Base-by-base conservation (phyloP, 2,888 invertebrate species). In the Sphecodes monilicornis region DNA sequence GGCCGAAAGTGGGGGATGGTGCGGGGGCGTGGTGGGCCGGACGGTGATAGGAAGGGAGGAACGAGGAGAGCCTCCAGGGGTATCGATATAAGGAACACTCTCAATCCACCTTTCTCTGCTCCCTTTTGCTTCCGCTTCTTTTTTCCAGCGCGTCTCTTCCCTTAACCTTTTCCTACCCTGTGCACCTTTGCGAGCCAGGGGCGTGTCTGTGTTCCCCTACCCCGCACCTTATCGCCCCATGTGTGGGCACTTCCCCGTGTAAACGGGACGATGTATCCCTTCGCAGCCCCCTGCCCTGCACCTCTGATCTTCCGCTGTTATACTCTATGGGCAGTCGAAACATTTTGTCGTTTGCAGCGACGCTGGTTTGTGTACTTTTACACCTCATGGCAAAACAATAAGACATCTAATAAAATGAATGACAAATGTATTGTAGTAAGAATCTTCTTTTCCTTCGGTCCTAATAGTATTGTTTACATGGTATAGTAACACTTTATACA, bases 131-230 rank as follows among this genome's bases (percentile, higher is more conserved):
- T 81, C 71, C 32, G 36, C 70, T 74, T 50, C 70, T 68, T 77
- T 64, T 75, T 85, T 66, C 86, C 68, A 57, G 57, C 29, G 87
- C 82, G 86, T 89, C 73, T 66, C 73, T 73, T 73, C 69, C 46
- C 74, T 57, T 68, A 64, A 66, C 78, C 29, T 76, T 86, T 80
- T 70, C 85, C 81, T 54, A 70, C 74, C 54, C 77, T 68, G 72
- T 77, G 79, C 76, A 85, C 74, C 90, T 90, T 84, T 84, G 29
- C 83, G 86, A 88, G 86, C 70, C 87, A 74, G 85, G 79, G 91
- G 91, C 91, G 91, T 91, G 91, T 91, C 91, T 84, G 88, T 78
- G 70, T 77, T 81, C 85, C 79, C 68, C 54, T 39, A 36, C 36
- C 50, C 43, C 60, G 32, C 54, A 18, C 70, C 70, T 64, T 70